Conservation (phyloP, 2,888 invertebrate genomes). For the Vannuccia rotundouncinata region DNA sequence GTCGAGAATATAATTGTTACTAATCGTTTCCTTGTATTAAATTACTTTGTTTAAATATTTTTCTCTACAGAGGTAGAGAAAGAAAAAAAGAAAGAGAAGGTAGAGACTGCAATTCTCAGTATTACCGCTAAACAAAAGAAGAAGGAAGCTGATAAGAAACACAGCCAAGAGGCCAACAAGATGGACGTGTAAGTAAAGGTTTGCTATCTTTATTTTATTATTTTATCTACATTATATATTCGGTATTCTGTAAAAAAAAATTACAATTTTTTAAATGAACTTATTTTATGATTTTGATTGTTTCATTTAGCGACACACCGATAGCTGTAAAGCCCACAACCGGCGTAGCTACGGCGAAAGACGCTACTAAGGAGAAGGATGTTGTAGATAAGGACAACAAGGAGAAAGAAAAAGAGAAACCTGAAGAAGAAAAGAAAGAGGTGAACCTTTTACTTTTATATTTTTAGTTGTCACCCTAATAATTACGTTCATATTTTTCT, state of each 20-base stretch:
- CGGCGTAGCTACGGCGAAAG: constrained; percentile 41
- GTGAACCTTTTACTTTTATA: neutral
- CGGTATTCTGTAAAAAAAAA: neutral
- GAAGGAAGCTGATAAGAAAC: constrained; percentile 41
- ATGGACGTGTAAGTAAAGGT: constrained; percentile 31
- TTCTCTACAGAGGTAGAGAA: constrained; percentile 93
- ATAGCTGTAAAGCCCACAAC: constrained; percentile 41
- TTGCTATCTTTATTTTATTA: neutral
- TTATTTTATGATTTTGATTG: too few relatives aligned
- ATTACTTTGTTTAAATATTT: neutral
- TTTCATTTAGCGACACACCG: neutral
- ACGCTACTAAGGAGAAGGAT: constrained; percentile 61
- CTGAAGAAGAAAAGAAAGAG: constrained; percentile 56
- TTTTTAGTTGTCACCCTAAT: too few relatives aligned
- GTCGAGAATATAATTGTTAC: too few relatives aligned
- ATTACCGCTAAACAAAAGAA: constrained; percentile 73
- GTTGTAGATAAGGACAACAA: constrained; percentile 59
- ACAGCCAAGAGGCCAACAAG: constrained; percentile 48
- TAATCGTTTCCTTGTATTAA: neutral
- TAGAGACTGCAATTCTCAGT: constrained; percentile 91
- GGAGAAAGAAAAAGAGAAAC: constrained; percentile 60
- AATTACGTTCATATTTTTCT: neutral
- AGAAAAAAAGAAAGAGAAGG: constrained; percentile 91
- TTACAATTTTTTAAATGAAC: neutral
- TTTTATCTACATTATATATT: neutral